Evolutionary conservation across 2,797 vertebrate genomes (phyloP), one percentile per base, ranked within the genome.

Genomic region (Cottoperca gobio): DNA sequence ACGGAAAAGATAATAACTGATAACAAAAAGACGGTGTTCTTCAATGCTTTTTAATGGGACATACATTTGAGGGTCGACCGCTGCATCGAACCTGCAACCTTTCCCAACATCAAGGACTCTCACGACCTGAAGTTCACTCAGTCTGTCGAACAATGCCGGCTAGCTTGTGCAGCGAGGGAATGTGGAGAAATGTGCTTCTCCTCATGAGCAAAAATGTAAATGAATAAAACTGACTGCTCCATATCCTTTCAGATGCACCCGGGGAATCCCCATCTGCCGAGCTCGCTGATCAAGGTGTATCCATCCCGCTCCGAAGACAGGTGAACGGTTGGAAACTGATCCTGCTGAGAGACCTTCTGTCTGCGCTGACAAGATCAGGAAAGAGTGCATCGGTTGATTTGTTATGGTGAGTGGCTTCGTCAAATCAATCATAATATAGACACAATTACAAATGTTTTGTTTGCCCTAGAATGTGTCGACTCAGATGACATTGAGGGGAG

Each of bases 201-300:
- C n/a, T 79, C 61, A 74, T 73, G 33, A 75, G 68, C 19, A 74
- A 63, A n/a, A 73, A 70, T 45, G 53, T 74, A 28, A 84, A 82
- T 70, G 42, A 70, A 79, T 78, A 83, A 79, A 80, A 66, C 23
- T 13, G 58, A 73, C 37, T 74, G 61, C 71, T 70, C 31, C 48
- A 14, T 68, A 74, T 76, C 63, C 39, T 75, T 55, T 77, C 52
- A 62, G 31, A 80, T 67, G 52, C 79, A 80, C 80, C 78, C 43
- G 64, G 86, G 83, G 85, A 90, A 89, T 78, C 82, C 84, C 86
- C 87, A 89, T 90, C 86, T 91, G 89, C 77, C 31, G 10, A 67
- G 75, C 45, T 61, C 10, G 3, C 65, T 81, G 78, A 88, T 86
- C 81, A 79, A 84, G 81, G 84, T 39, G 37, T 74, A 77, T 74